Evolutionary conservation across 2,888 invertebrate species (phyloP), one percentile per base, ranked within the genome.

Genomic region (Pharmacophagus antenor): DNA sequence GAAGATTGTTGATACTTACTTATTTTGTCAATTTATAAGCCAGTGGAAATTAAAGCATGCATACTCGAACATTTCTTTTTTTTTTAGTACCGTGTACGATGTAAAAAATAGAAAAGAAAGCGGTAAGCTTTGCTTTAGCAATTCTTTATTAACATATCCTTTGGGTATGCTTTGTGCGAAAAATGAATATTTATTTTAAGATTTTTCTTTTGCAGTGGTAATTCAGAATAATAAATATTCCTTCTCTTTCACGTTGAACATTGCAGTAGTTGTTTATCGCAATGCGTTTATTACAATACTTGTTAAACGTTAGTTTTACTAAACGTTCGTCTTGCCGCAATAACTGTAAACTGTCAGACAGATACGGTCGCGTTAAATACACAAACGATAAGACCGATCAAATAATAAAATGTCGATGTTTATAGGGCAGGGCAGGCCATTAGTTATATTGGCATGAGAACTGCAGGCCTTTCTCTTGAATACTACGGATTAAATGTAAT

Each of bases 391-490:
- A 37, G 37, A 37, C 15, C 49, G 23, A 18, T 44, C 15, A 21
- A 37, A 60, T 50, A 23, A 50, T 55, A 44, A 60, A 55, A 22
- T 22, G 50, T 23, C 20, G 31, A 55, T 54, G 21, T 55, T 59
- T 52, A 56, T 21, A 27, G 42, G 15, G 20, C 48, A 56, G 52
- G n/a, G 47, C 52, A 52, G 52, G 21, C 61, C 48, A 48, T 61
- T 52, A 55, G 20, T 46, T 46, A 51, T 58, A 46, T 51, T 48
- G 15, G 1, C 48, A 27, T 52, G 56, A 56, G 52, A 52, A 52
- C 25, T 27, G 42, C 31, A 23, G 44, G 18, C 56, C 61, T 61
- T 61, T 61, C 56, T 61, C 61, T 56, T 27, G 47, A 15, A 42
- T 44, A 17, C 47, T 41, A 20, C 37, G 15, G 10, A 22, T 56